These are phyloP conservation scores for Molanna angustata DNA, from an alignment of 2,888 invertebrate genomes.

Conservation along the genomic window DNA sequence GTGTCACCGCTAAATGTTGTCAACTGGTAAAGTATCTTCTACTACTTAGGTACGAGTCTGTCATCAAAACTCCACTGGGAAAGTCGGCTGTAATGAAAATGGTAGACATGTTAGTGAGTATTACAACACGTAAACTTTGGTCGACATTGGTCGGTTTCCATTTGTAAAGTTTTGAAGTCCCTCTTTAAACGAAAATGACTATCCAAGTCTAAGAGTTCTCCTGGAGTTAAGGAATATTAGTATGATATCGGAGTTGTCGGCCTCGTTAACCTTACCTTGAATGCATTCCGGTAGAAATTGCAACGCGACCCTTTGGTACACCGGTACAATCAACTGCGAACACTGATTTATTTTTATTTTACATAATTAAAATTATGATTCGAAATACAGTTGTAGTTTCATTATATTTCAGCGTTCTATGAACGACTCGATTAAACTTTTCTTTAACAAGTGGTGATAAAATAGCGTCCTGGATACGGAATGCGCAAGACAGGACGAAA, in stretches of 20 bases:
- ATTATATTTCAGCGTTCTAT: no score
- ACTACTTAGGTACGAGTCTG: no score
- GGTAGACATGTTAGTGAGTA: conserved; percentile 15
- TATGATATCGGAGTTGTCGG: conserved; percentile 14
- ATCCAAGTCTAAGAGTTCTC: conserved; percentile 5
- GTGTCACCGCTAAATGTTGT: conserved; percentile 13
- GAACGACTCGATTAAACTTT: no score
- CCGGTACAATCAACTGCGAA: conserved; percentile 4
- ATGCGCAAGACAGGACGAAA: no score
- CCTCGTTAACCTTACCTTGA: conserved; percentile 17
- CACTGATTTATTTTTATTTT: no score
- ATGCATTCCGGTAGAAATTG: conserved; percentile 20
- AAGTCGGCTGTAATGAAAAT: conserved; percentile 12
- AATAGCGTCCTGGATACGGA: no score
- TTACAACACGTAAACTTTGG: conserved; percentile 13
- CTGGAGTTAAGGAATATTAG: neutral
- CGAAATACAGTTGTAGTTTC: no score
- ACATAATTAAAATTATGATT: no score
- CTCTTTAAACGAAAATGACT: conserved; percentile 8
- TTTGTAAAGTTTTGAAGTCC: conserved; percentile 6
- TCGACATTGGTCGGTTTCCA: conserved; percentile 15
- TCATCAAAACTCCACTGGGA: neutral
- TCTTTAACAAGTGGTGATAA: no score
- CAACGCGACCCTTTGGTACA: conserved; percentile 15
- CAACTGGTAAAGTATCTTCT: conserved; percentile 6